Base-by-base conservation (phyloP, 2,797 vertebrate species). In the Urophycis tenuis region DNA sequence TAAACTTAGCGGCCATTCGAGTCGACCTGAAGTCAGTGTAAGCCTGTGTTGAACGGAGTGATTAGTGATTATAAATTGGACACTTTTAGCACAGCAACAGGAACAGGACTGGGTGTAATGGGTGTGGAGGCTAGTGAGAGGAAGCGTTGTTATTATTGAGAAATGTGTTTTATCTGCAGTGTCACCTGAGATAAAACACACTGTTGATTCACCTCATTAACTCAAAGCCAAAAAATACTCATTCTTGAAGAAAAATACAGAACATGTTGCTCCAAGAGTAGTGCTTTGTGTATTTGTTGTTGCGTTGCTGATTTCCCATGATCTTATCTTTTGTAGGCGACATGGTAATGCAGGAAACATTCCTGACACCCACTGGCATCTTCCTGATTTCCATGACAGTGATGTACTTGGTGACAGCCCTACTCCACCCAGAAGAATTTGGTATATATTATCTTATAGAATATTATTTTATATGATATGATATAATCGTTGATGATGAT, bases 291-390 rank as follows among this genome's bases (percentile, higher is more conserved):
- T 31, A 67, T 32, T 29, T 30, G n/a, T 60, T 41, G 15, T 45
- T 33, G 17, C 35, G 31, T 72, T 72, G 19, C 64, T 81, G 22
- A 60, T 60, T n/a, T 25, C 53, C 22, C n/a, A 60, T 60, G n/a
- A 60, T 60, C n/a, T 64, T 10, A 64, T 11, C 29, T n/a, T 19
- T 79, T 80, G 76, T 75, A 95, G 94, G 94, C 84, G 92, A 94
- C 74, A 94, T 94, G 91, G 87, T 94, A 72, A 74, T 87, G n/a
- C 88, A 94, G 80, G 86, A 81, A 3, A 95, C 93, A 3, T 93
- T 94, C 81, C 79, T 95, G 79, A 94, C 94, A 4, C 94, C 94
- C 0, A 93, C 92, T n/a, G 93, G 94, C 3, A 2, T 95, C 60
- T 94, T 94, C 90, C 85, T 94, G 86, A 81, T 95, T 77, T 91